Percentiles rank a stretch among this genome's conserved stretches.
These are phyloP conservation scores for Sebastes oblongus DNA, from an alignment of 2,797 vertebrate species.

Conservation along the genomic window DNA sequence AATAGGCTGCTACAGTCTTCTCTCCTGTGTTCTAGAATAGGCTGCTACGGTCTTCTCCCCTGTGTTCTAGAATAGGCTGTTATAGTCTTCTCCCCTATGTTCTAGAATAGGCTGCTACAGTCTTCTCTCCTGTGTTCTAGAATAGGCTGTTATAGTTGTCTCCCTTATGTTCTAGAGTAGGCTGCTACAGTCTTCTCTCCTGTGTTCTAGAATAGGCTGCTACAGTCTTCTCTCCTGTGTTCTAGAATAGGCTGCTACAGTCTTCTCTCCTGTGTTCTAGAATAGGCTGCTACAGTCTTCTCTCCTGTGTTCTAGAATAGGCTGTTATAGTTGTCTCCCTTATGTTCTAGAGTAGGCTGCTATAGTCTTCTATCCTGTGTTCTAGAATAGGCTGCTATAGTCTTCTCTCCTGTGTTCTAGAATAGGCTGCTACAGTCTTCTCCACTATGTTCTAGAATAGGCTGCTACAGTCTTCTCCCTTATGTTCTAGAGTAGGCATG, in stretches of 20 bases:
- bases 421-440: neutral
- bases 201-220: neutral
- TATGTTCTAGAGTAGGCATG: neutral
- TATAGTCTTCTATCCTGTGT: neutral
- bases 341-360: neutral
- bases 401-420: neutral
- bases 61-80: neutral
- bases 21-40: neutral
- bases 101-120: neutral
- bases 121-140: slow-evolving; percentile 5
- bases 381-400: slow-evolving; percentile 1
- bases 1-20: neutral
- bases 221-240: neutral
- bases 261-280: slow-evolving; percentile 5
- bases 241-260: neutral
- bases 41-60: neutral
- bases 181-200: neutral
- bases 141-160: neutral
- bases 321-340: neutral
- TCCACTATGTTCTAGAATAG: slow-evolving; percentile 32
- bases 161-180: slow-evolving; percentile 38
- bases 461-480: neutral
- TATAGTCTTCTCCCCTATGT: neutral
- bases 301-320: slow-evolving; percentile 36
- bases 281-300: neutral